Percentiles rank a stretch among this genome's conserved stretches.
Evolutionary conservation across 2,888 invertebrate genomes (phyloP).

Genomic region (Carterocephalus palaemon): DNA sequence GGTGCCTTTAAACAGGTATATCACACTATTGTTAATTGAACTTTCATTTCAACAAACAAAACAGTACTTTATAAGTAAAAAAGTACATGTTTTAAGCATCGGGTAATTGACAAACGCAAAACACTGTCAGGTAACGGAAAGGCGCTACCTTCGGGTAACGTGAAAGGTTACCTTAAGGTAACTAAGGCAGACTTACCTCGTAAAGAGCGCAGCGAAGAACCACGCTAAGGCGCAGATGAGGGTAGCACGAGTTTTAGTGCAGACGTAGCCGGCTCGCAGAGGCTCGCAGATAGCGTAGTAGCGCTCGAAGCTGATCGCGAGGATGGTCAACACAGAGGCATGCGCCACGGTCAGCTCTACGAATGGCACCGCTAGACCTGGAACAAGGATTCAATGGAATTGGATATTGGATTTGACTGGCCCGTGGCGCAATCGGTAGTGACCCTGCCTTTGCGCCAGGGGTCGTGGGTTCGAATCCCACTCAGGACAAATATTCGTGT

Average conservation of each 20-base stretch:
- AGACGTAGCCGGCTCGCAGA: slow-evolving; percentile 91
- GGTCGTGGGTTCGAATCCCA: no score
- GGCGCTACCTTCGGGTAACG: no score
- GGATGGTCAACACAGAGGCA: slow-evolving; percentile 93
- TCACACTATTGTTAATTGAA: no score
- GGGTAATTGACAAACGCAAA: background rate
- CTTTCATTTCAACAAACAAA: no score
- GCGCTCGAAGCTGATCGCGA: slow-evolving; percentile 94
- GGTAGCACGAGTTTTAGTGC: slow-evolving; percentile 90
- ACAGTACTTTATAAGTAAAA: slow-evolving; percentile 2
- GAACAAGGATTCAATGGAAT: no score
- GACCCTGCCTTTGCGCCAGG: no score
- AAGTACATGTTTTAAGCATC: slow-evolving; percentile 1
- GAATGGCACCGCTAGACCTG: slow-evolving; percentile 95
- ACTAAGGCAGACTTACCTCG: slow-evolving; percentile 87
- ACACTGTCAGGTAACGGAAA: background rate
- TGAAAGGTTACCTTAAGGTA: background rate
- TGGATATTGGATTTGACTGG: no score
- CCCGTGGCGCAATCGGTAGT: no score
- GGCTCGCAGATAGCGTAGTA: slow-evolving; percentile 96
- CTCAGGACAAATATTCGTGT: no score
- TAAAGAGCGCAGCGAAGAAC: slow-evolving; percentile 90
- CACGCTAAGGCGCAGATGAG: slow-evolving; percentile 90
- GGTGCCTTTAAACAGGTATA: background rate
- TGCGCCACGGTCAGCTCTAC: slow-evolving; percentile 95